Percentiles rank a stretch among this genome's conserved stretches.
Conservation (phyloP, 2,888 invertebrate genomes). For the Drosophila dives region DNA sequence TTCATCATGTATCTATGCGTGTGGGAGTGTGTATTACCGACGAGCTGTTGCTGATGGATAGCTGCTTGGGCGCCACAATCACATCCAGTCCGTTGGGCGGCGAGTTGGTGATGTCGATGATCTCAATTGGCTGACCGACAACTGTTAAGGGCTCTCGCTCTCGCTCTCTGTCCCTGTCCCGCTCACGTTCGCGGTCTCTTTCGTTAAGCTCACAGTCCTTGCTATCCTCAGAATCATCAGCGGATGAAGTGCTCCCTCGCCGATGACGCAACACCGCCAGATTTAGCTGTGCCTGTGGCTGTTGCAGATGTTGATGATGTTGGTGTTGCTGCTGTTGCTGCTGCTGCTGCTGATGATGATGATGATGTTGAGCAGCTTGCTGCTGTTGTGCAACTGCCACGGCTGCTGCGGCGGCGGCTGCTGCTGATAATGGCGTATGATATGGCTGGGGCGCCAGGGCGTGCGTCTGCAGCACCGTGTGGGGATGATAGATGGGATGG, state of each 20-base stretch:
- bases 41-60: slow-evolving; percentile 59
- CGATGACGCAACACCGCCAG: slow-evolving; percentile 73
- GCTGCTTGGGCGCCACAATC: slow-evolving; percentile 40
- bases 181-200: slow-evolving; percentile 57
- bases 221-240: slow-evolving; percentile 85
- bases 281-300: slow-evolving; percentile 61
- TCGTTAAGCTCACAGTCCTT: slow-evolving; percentile 84
- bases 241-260: slow-evolving; percentile 84
- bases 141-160: slow-evolving; percentile 10
- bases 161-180: slow-evolving; percentile 44
- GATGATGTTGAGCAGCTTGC: slow-evolving; percentile 42
- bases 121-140: slow-evolving; percentile 46
- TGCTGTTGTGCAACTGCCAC: slow-evolving; percentile 37
- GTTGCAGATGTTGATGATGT: slow-evolving; percentile 52
- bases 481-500: slow-evolving; percentile 73
- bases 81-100: slow-evolving; percentile 70
- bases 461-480: slow-evolving; percentile 63
- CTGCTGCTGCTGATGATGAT: slow-evolving; percentile 46
- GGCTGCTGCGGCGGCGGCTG: slow-evolving; percentile 50
- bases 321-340: slow-evolving; percentile 38
- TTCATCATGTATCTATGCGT: slow-evolving; percentile 83
- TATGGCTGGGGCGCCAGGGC: slow-evolving; percentile 55
- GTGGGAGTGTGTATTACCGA: slow-evolving; percentile 83
- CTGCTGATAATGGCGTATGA: slow-evolving; percentile 55
- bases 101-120: slow-evolving; percentile 76